Evolutionary conservation across 2,888 invertebrate species (phyloP).

Genomic region (Sisyra terminalis): DNA sequence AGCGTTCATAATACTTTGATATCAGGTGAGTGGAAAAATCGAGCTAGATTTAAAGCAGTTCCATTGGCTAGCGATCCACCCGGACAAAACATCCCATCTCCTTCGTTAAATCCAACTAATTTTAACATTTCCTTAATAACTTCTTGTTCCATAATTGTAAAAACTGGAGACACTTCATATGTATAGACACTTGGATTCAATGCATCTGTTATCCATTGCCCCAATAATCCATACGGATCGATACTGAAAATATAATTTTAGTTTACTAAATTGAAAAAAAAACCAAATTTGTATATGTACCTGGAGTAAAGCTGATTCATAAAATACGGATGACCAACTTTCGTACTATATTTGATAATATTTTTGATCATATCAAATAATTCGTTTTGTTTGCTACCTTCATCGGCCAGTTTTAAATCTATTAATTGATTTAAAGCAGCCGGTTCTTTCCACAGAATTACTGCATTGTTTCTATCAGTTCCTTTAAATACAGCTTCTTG

Average conservation of each 20-base stretch:
- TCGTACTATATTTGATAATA: slow-evolving; percentile 36
- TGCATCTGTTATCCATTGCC: slow-evolving; percentile 33
- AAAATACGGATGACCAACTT: slow-evolving; percentile 38
- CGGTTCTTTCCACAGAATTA: slow-evolving; percentile 34
- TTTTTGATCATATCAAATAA: slow-evolving; percentile 27
- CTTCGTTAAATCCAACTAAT: slow-evolving; percentile 28
- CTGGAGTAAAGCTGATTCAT: slow-evolving; percentile 39
- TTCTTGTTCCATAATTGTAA: slow-evolving; percentile 32
- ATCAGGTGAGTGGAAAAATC: slow-evolving; percentile 29
- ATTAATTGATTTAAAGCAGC: slow-evolving; percentile 26
- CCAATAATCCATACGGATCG: slow-evolving; percentile 34
- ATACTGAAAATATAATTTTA: too few relatives aligned
- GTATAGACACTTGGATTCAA: slow-evolving; percentile 35
- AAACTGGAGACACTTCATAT: slow-evolving; percentile 38
- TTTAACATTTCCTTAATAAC: slow-evolving; percentile 29
- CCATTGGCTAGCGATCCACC: slow-evolving; percentile 42
- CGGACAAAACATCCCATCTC: slow-evolving; percentile 36
- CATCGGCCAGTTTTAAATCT: slow-evolving; percentile 24
- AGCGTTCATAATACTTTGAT: slow-evolving; percentile 27
- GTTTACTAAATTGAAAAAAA: not conserved
- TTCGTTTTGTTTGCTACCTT: slow-evolving; percentile 25
- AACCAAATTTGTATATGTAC: too few relatives aligned
- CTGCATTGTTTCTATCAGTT: slow-evolving; percentile 24
- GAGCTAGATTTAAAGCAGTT: slow-evolving; percentile 33
- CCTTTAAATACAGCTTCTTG: slow-evolving; percentile 26